Percentiles rank a stretch among this genome's conserved stretches.
Evolutionary conservation across 92 coral and sea anemone genomes (phyloP).

Genomic region (Metridium senile): DNA sequence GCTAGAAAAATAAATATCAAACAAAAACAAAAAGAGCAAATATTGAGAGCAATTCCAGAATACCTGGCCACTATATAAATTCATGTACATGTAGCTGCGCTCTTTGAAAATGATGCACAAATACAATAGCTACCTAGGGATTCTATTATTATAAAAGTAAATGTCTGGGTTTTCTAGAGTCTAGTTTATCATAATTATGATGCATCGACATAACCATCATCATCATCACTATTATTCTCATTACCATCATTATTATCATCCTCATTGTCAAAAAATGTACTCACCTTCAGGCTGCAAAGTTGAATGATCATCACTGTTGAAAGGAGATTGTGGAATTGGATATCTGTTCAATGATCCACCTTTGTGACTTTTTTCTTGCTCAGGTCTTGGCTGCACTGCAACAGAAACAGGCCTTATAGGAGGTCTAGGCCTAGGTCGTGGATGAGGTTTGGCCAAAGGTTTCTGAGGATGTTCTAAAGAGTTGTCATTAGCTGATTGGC

Average conservation of each 20-base stretch:
- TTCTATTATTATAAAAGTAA: no score
- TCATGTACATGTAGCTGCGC: no score
- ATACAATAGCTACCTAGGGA: no score
- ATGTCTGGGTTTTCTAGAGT: no score
- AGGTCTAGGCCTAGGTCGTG: background rate
- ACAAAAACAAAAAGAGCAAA: no score
- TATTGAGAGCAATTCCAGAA: no score
- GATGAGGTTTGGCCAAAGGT: conserved; percentile 26
- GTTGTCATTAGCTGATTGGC: background rate
- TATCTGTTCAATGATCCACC: background rate
- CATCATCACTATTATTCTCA: no score
- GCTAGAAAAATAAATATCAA: no score
- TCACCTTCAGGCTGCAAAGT: background rate
- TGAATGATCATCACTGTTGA: background rate
- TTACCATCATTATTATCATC: conserved; percentile 10
- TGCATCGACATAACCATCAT: no score
- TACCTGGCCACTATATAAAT: no score
- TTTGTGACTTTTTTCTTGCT: background rate
- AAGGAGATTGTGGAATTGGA: background rate
- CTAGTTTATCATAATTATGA: no score
- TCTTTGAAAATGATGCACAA: no score
- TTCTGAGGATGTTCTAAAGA: background rate
- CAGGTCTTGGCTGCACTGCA: background rate
- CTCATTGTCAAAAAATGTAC: background rate
- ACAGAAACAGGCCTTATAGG: background rate